Conservation (phyloP, 1,140 invertebrate species). For the Cydia fagiglandana region DNA sequence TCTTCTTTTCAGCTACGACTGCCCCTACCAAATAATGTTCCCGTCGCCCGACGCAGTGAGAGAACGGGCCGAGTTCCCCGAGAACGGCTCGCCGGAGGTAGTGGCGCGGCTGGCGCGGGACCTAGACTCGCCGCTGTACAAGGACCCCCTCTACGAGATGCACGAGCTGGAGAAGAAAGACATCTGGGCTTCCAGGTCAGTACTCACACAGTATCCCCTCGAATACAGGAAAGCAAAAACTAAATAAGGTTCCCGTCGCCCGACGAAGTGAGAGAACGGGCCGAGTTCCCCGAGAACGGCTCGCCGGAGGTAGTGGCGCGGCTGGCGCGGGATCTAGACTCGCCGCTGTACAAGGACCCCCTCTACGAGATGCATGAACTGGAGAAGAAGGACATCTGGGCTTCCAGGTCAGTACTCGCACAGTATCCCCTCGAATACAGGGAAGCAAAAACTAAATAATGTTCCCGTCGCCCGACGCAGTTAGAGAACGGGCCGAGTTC, state of each 20-base stretch:
- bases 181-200: slow-evolving; percentile 89
- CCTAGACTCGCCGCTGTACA: slow-evolving; percentile 64
- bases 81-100: slow-evolving; percentile 53
- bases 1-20: slow-evolving; percentile 81
- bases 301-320: slow-evolving; percentile 55
- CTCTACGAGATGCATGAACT: slow-evolving; percentile 95
- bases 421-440: no score
- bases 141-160: slow-evolving; percentile 92
- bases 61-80: slow-evolving; percentile 80
- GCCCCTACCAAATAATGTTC: slow-evolving; percentile 85
- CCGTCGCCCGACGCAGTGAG: slow-evolving; percentile 85
- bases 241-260: slow-evolving; percentile 86
- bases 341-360: slow-evolving; percentile 82
- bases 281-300: slow-evolving; percentile 69
- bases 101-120: slow-evolving; percentile 59
- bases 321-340: slow-evolving; percentile 61
- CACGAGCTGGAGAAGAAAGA: slow-evolving; percentile 93
- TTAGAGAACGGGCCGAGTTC: no score
- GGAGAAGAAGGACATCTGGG: slow-evolving; percentile 92
- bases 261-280: slow-evolving; percentile 84
- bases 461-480: no score
- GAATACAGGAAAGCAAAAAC: no score
- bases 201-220: neutral
- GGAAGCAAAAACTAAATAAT: no score
- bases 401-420: slow-evolving; percentile 80